Conservation (phyloP, 2,113 vertebrate species). For the Thamnophis sirtalis region DNA sequence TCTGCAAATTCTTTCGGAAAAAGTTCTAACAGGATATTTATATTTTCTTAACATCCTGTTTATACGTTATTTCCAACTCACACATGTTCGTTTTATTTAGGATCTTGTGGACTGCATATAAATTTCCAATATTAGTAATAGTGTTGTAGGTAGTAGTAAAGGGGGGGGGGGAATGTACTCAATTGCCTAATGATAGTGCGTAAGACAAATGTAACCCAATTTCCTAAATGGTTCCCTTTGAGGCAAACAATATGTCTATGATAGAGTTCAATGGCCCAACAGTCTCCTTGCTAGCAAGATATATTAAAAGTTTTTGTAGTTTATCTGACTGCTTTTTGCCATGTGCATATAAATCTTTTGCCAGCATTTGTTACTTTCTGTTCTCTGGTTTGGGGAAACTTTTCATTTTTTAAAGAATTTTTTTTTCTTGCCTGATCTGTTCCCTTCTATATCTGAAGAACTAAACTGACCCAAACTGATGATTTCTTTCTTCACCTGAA, state of each 20-base stretch:
- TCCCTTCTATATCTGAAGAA: neutral
- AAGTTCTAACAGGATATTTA: conserved; percentile 10
- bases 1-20: neutral
- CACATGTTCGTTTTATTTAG: neutral
- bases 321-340: neutral
- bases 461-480: neutral
- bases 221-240: neutral
- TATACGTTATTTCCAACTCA: neutral
- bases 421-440: neutral
- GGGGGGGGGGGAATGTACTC: neutral
- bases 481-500: neutral
- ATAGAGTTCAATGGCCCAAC: neutral
- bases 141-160: neutral
- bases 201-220: neutral
- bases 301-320: neutral
- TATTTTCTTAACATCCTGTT: conserved; percentile 9
- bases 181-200: neutral
- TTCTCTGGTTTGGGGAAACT: neutral
- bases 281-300: neutral
- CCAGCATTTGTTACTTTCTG: neutral
- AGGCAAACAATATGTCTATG: neutral
- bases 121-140: neutral
- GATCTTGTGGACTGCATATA: neutral
- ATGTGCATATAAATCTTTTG: neutral
- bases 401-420: neutral